These are phyloP conservation scores for Mesochorus sp. DNA, from an alignment of 2,888 invertebrate genomes.

Conservation along the genomic window DNA sequence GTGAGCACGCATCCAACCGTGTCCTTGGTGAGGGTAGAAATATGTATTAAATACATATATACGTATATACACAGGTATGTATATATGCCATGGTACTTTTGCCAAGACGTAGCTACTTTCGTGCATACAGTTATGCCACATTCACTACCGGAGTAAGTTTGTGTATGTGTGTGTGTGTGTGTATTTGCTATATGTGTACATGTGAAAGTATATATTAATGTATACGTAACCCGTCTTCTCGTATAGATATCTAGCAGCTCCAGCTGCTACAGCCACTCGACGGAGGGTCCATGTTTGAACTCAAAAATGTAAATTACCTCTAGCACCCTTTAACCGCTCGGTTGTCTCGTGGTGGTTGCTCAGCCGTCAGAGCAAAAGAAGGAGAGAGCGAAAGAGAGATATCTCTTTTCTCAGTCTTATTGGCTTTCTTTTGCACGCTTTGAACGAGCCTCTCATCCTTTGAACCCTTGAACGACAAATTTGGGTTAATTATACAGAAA, in stretches of 20 bases:
- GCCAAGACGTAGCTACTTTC: slow-evolving; percentile 39
- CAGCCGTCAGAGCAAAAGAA: no score
- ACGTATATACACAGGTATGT: background rate
- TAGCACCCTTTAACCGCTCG: slow-evolving; percentile 59
- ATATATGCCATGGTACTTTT: slow-evolving; percentile 32
- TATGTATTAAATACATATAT: slow-evolving; percentile 8
- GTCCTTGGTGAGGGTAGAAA: slow-evolving; percentile 14
- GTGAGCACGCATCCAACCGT: slow-evolving; percentile 42
- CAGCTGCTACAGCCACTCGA: slow-evolving; percentile 52
- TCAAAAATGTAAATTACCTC: slow-evolving; percentile 65
- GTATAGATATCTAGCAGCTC: slow-evolving; percentile 48
- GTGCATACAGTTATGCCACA: slow-evolving; percentile 3
- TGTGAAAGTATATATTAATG: slow-evolving; percentile 23
- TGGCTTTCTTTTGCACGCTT: slow-evolving; percentile 25
- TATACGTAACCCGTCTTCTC: slow-evolving; percentile 17
- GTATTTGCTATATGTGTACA: background rate
- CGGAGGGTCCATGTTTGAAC: slow-evolving; percentile 53
- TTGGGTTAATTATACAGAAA: slow-evolving; percentile 63
- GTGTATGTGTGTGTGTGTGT: slow-evolving; percentile 6
- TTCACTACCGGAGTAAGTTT: background rate
- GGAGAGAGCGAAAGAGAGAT: no score
- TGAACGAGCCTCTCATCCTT: slow-evolving; percentile 31
- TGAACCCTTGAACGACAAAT: slow-evolving; percentile 62
- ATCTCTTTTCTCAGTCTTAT: slow-evolving; percentile 46
- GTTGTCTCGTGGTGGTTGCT: slow-evolving; percentile 61